Evolutionary conservation across 2,888 invertebrate genomes (phyloP).

Genomic region (Gari tellinella): DNA sequence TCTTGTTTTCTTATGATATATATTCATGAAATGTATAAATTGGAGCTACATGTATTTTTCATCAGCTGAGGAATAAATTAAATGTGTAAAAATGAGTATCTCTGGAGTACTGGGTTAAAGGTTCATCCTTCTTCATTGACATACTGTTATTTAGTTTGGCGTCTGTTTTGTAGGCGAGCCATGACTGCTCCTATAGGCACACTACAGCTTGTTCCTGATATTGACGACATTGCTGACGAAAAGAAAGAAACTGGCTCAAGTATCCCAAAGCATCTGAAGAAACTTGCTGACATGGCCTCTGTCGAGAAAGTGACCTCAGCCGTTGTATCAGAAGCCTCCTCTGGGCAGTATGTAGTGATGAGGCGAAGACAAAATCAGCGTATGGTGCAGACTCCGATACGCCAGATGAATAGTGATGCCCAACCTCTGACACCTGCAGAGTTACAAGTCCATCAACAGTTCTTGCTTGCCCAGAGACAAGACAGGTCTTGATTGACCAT

Average conservation of each 20-base stretch:
- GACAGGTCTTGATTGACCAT: neutral
- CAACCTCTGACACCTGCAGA: slow-evolving; percentile 76
- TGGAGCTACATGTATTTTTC: too few relatives aligned
- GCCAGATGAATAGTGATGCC: slow-evolving; percentile 77
- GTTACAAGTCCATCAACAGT: slow-evolving; percentile 68
- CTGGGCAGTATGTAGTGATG: slow-evolving; percentile 16
- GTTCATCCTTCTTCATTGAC: too few relatives aligned
- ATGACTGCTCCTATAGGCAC: slow-evolving; percentile 68
- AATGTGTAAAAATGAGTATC: too few relatives aligned
- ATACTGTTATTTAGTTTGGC: too few relatives aligned
- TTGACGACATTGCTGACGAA: slow-evolving; percentile 58
- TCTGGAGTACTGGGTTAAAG: too few relatives aligned
- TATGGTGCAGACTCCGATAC: slow-evolving; percentile 71
- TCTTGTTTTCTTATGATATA: too few relatives aligned
- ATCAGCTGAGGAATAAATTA: too few relatives aligned
- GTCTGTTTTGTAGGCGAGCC: slow-evolving; percentile 73
- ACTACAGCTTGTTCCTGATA: slow-evolving; percentile 80
- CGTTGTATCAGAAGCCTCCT: slow-evolving; percentile 1
- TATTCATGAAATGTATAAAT: too few relatives aligned
- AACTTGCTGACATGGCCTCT: neutral
- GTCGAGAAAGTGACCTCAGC: slow-evolving; percentile 2
- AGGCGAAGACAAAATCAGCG: slow-evolving; percentile 53
- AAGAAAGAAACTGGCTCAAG: neutral
- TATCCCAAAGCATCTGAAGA: neutral
- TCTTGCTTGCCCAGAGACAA: slow-evolving; percentile 50